These are phyloP conservation scores for Cantharis rufa DNA, from an alignment of 2,888 invertebrate species.

Conservation along the genomic window DNA sequence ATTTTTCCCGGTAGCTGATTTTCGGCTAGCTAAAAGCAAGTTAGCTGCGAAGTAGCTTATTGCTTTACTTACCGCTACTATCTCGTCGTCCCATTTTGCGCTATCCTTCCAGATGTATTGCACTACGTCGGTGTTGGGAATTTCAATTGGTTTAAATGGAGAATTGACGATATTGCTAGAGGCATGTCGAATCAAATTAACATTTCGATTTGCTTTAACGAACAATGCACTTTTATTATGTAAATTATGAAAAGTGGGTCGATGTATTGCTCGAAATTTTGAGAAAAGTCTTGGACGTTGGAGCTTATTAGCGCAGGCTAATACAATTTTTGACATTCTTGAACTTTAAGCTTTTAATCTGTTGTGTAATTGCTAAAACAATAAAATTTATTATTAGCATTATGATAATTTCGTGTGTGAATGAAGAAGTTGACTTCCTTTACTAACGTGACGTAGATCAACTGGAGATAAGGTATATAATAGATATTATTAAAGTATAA, in stretches of 20 bases:
- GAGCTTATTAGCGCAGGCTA: neutral
- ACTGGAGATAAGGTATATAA: neutral
- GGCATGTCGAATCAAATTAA: neutral
- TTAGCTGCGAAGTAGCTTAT: no score
- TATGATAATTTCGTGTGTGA: neutral
- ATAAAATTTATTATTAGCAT: neutral
- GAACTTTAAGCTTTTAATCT: neutral
- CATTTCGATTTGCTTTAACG: neutral
- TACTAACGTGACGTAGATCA: neutral
- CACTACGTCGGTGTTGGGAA: conserved; percentile 63
- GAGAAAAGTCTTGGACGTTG: neutral
- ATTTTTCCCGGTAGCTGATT: no score
- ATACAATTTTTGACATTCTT: neutral
- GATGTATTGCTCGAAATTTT: neutral
- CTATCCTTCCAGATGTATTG: conserved; percentile 64
- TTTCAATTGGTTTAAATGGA: conserved; percentile 58
- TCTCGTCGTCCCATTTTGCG: conserved; percentile 62
- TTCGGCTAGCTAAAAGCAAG: no score
- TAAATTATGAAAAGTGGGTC: neutral
- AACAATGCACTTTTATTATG: neutral
- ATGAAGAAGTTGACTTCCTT: neutral
- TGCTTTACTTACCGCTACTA: conserved; percentile 64
- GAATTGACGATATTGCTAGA: conserved; percentile 50
- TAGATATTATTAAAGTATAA: neutral
- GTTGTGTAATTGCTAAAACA: neutral